Evolutionary conservation across 2,113 vertebrate species (phyloP), one percentile per base, ranked within the genome.

Genomic region (Salvator merianae): DNA sequence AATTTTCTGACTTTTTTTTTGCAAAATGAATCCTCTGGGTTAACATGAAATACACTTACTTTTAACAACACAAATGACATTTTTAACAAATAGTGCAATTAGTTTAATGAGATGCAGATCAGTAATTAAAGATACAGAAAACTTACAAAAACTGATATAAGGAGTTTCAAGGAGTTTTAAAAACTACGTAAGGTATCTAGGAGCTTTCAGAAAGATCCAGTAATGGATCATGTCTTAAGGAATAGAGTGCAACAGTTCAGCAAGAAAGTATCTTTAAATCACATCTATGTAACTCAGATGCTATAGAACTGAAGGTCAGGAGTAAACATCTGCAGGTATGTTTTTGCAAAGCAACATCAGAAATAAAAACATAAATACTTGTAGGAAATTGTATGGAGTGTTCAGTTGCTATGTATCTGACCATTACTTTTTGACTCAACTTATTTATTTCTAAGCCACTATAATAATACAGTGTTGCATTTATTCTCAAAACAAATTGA

Each of bases 1-100:
- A 86, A 89, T 47, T 53, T 71, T 85, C 71, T 86, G 47, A 53
- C 84, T 82, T 6, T 72, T 82, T 6, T 72, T 59, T 1, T 34
- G 63, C 22, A 77, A 14, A 76, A 3, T 3, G 65, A 4, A 24
- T 73, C 72, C 81, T 72, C 50, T 80, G 79, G 84, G 5, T 8
- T 26, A 71, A 66, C 70, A 88, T 88, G 84, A n/a, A 32, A 62
- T 13, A n/a, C 81, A 14, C 50, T 86, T 2, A 72, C 82, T 7
- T 80, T 65, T 74, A 86, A 47, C 43, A 69, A 65, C 32, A 30
- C 9, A 18, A 47, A 43, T 47, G 72, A 47, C 36, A 73, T 13
- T 4, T 73, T 73, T 77, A 47, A 20, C 40, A 7, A 34, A 40
- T 53, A 65, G 26, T 34, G 24, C 9, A 68, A 75, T 68, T 28